Base-by-base conservation (phyloP, 2,113 vertebrate genomes). In the Nannospalax galili region DNA sequence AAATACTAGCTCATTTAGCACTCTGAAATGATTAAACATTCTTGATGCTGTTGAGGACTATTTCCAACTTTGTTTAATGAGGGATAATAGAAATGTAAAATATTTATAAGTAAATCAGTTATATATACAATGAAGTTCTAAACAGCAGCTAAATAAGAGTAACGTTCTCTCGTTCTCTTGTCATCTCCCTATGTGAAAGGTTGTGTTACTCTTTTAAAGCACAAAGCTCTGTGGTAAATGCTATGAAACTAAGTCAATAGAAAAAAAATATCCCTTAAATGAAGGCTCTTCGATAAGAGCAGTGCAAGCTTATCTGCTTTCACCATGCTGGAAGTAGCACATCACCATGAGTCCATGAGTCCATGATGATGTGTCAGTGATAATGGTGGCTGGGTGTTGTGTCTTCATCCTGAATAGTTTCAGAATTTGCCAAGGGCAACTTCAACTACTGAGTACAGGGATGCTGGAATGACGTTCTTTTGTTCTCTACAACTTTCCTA, bases 181-280 rank as follows among this genome's bases (percentile, higher is more conserved):
- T 73, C 60, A 40, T 30, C 40, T 65, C 10, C 52, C 1, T 56
- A 58, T 22, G 0, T 52, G 45, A 48, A 88, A 80, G 22, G 7
- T 9, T 24, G 2, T 14, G 19, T 70, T 84, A 42, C 7, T 26
- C 7, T 84, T 70, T 58, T 35, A n/a, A 90, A 74, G 10, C 11
- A 48, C 17, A n/a, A 65, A 30, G 2, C 24, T 81, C 9, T 2
- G 17, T 2, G 0, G 6, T 40, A 12, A 45, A 62, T 28, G 16
- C 67, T 35, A 30, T 56, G 42, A 77, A 56, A 37, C 11, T 87
- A 48, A 64, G 24, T 90, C 42, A 69, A 7, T 12, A 78, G 17
- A 62, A 22, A 6, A 14, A 52, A 62, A 22, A 15, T 15, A 4
- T 67, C 15, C 14, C 64, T 82, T 72, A 48, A 37, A 60, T 56